Evolutionary conservation across 2,113 vertebrate species (phyloP).

Genomic region (Callocephalon fimbriatum): DNA sequence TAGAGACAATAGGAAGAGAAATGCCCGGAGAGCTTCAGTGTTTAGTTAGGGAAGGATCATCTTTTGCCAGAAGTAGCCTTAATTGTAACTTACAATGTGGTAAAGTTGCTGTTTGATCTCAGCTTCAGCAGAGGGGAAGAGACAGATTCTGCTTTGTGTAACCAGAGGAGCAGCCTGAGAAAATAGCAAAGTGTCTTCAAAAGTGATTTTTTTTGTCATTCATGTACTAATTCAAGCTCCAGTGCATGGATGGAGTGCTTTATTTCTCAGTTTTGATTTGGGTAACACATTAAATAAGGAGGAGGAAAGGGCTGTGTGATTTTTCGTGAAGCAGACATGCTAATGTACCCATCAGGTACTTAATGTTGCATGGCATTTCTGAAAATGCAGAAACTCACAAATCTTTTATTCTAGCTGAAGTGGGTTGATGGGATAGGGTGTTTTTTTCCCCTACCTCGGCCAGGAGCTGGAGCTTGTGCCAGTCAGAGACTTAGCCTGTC

Average conservation of each 20-base stretch:
- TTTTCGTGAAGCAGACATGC: neutral
- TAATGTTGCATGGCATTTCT: neutral
- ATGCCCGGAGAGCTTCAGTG: neutral
- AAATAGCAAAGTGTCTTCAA: neutral
- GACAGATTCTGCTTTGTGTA: neutral
- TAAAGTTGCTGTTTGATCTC: slow-evolving; percentile 41
- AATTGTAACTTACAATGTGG: slow-evolving; percentile 28
- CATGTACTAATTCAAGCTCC: neutral
- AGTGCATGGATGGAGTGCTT: neutral
- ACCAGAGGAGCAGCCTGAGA: neutral
- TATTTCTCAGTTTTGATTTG: neutral
- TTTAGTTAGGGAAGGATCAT: slow-evolving; percentile 1
- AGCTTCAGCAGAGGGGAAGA: neutral
- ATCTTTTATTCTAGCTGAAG: neutral
- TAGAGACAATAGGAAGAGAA: slow-evolving; percentile 28
- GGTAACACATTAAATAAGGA: neutral
- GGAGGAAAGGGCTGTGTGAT: neutral
- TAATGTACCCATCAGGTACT: neutral
- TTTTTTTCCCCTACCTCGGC: neutral
- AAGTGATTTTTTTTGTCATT: neutral
- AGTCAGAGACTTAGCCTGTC: neutral
- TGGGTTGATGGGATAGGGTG: neutral
- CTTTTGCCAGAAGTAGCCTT: slow-evolving; percentile 22
- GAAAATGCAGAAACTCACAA: neutral
- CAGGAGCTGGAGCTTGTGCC: neutral